A percentile compares a stretch with the other conserved stretches of the same genome.
Evolutionary conservation across 2,797 vertebrate genomes (phyloP).

Genomic region (Cryptoblepharus egeriae): DNA sequence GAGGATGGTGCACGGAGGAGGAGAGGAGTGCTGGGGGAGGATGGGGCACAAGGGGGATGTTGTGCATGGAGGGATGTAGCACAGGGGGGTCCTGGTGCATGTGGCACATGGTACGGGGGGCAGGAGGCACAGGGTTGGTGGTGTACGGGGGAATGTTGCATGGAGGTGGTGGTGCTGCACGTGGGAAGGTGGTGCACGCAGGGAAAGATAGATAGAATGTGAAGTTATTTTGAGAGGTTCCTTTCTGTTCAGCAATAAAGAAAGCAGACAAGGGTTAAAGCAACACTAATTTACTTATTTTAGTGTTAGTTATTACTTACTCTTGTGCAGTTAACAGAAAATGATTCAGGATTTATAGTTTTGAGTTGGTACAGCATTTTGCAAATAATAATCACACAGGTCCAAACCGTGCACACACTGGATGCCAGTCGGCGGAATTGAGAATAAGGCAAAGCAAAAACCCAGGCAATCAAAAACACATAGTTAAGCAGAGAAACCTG

Average conservation of each 20-base stretch:
- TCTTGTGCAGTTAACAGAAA: conserved; percentile 85
- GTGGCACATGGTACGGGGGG: too few relatives aligned
- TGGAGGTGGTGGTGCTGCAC: too few relatives aligned
- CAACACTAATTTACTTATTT: conserved; percentile 31
- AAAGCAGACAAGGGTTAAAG: conserved; percentile 17
- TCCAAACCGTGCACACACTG: conserved; percentile 95
- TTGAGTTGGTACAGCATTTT: conserved; percentile 98
- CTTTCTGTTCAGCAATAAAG: not conserved
- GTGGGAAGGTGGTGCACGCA: too few relatives aligned
- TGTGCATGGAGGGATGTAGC: too few relatives aligned
- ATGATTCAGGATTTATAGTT: conserved; percentile 82
- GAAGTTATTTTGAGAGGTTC: not conserved
- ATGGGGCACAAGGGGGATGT: too few relatives aligned
- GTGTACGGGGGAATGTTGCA: too few relatives aligned
- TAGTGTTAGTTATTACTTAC: conserved; percentile 77
- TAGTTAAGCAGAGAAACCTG: conserved; percentile 97
- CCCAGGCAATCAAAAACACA: conserved; percentile 94
- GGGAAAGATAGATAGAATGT: too few relatives aligned
- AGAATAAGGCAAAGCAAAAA: conserved; percentile 93
- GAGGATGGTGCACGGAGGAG: too few relatives aligned
- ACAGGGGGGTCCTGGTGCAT: too few relatives aligned
- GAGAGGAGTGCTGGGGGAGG: too few relatives aligned
- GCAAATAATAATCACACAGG: conserved; percentile 95
- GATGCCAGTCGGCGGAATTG: conserved; percentile 92
- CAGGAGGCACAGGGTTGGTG: too few relatives aligned